A percentile compares a stretch with the other conserved stretches of the same genome.
Evolutionary conservation across 2,113 vertebrate genomes (phyloP).

Genomic region (Nesoenas mayeri): DNA sequence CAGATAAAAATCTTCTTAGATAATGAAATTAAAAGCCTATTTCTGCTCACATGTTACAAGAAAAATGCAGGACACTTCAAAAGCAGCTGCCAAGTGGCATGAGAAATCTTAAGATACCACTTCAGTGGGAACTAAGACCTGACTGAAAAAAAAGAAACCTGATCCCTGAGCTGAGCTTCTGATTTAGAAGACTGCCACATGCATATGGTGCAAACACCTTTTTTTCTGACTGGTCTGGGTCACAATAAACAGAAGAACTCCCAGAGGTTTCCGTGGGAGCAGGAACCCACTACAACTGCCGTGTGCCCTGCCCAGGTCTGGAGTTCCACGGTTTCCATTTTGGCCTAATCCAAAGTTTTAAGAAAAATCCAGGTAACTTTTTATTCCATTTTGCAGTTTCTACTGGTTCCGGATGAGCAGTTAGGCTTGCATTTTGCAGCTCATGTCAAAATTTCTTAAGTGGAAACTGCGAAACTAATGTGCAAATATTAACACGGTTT

Average conservation of each 20-base stretch:
- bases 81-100: neutral
- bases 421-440: too few species aligned
- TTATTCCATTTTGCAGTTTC: too few species aligned
- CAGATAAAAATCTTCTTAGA: neutral
- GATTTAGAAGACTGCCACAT: neutral
- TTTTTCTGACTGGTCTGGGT: neutral
- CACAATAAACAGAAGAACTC: fast-evolving
- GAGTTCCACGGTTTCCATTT: neutral
- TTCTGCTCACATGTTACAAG: neutral
- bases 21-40: neutral
- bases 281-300: fast-evolving
- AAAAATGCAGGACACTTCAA: neutral
- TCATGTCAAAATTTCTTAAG: too few species aligned
- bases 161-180: neutral
- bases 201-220: neutral
- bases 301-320: neutral
- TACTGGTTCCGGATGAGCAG: too few species aligned
- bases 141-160: neutral
- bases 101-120: neutral
- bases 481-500: neutral
- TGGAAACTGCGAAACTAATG: too few species aligned
- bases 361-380: too few species aligned
- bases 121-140: neutral
- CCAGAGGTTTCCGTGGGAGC: neutral
- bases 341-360: too few species aligned